Evolutionary conservation across 2,797 vertebrate species (phyloP).

Genomic region (Arnoldichthys spilopterus): DNA sequence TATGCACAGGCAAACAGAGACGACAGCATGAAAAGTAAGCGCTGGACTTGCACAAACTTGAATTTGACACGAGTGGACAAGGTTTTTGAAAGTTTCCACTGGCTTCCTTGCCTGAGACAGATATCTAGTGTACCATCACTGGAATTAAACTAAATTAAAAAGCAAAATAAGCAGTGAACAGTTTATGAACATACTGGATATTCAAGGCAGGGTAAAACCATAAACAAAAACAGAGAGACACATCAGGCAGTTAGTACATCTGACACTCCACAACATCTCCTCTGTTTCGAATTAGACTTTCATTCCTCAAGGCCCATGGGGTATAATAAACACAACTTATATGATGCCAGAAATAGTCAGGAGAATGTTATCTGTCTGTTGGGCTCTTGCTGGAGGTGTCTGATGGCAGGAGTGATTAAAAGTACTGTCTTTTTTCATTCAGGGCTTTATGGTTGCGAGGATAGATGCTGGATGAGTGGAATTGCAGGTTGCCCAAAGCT

Average conservation of each 20-base stretch:
- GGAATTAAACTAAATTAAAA: conserved; percentile 35
- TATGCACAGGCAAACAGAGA: conserved; percentile 41
- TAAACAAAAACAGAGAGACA: conserved; percentile 42
- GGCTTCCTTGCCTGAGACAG: conserved; percentile 11
- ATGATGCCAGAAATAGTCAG: conserved; percentile 56
- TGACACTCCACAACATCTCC: conserved; percentile 37
- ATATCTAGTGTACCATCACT: conserved; percentile 25
- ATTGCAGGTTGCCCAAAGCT: neutral
- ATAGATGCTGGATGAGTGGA: conserved; percentile 3
- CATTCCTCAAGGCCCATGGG: conserved; percentile 56
- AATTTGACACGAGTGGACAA: conserved; percentile 23
- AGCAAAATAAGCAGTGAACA: conserved; percentile 36
- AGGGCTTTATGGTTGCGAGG: conserved; percentile 5
- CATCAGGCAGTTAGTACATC: conserved; percentile 41
- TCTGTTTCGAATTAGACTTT: conserved; percentile 57
- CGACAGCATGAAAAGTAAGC: conserved; percentile 22
- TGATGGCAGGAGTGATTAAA: conserved; percentile 47
- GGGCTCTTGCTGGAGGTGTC: conserved; percentile 42
- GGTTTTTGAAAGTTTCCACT: conserved; percentile 31
- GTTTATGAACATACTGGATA: conserved; percentile 21
- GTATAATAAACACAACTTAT: conserved; percentile 56
- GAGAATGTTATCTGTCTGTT: conserved; percentile 57
- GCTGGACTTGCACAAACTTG: conserved; percentile 43
- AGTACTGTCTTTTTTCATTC: conserved; percentile 43
- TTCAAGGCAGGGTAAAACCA: conserved; percentile 37